phyloP scores from a whole-genome alignment of 2,888 invertebrate species.

The Cryptus viduatorius region DNA sequence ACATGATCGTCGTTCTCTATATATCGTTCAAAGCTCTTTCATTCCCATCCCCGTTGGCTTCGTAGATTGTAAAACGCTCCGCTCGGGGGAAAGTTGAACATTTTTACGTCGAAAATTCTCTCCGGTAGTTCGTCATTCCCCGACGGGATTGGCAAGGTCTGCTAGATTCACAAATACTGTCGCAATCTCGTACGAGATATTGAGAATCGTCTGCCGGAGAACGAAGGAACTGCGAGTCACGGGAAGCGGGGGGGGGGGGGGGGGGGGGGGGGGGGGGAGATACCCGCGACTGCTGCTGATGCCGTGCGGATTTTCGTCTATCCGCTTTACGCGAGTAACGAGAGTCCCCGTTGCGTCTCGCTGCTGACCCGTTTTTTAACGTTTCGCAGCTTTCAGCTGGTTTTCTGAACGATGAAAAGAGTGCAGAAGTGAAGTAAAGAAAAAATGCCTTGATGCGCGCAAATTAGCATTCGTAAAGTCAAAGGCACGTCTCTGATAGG shows the following conservation, averaged over 20 bases:
- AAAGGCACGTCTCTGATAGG: constrained; percentile 47
- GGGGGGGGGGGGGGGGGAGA: no score
- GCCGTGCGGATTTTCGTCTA: constrained; percentile 20
- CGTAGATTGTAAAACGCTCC: not conserved
- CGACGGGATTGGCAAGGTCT: not conserved
- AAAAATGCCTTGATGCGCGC: constrained; percentile 6
- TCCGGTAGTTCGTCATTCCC: constrained; percentile 31
- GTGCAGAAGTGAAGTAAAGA: constrained; percentile 38
- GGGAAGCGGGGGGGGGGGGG: not conserved
- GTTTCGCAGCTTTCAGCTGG: constrained; percentile 49
- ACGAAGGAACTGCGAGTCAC: not conserved
- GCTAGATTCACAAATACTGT: not conserved
- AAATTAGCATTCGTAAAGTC: constrained; percentile 49
- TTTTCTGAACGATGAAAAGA: constrained; percentile 42
- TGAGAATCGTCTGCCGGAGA: constrained; percentile 11
- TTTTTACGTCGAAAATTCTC: constrained; percentile 34
- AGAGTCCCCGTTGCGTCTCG: constrained; percentile 34
- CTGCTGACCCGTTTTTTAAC: constrained; percentile 47
- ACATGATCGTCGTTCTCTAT: not conserved
- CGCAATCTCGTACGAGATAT: constrained; percentile 33
- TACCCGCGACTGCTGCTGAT: not conserved
- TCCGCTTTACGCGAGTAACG: constrained; percentile 38
- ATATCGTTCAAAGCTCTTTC: not conserved
- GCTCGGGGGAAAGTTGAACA: constrained; percentile 1
- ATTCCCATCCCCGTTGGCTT: not conserved